These are phyloP conservation scores for Trilocha varians DNA, from an alignment of 2,888 invertebrate species.

Conservation along the genomic window DNA sequence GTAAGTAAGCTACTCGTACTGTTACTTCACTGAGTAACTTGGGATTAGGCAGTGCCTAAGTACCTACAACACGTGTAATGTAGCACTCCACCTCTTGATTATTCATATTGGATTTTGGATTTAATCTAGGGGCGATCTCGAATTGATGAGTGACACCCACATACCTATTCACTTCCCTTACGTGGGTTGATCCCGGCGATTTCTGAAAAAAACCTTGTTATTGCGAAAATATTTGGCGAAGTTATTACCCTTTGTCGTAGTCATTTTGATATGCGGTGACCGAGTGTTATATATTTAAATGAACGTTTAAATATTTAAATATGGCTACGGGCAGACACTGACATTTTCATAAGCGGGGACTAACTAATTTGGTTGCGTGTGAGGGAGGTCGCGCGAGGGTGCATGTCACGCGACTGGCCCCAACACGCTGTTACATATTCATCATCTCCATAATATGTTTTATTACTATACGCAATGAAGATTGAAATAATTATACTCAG, in stretches of 20 bases:
- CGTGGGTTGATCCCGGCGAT: no score
- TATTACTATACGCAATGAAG: neutral
- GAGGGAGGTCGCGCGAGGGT: slow-evolving; percentile 32
- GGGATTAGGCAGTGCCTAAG: neutral
- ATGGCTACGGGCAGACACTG: slow-evolving; percentile 8
- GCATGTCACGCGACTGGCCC: slow-evolving; percentile 42
- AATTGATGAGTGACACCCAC: no score
- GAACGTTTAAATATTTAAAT: slow-evolving; percentile 5
- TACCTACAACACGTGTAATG: no score
- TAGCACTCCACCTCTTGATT: no score
- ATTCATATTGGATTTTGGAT: no score
- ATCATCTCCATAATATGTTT: slow-evolving; percentile 6
- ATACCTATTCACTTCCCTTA: no score
- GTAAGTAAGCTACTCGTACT: slow-evolving; percentile 7
- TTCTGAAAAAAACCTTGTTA: no score
- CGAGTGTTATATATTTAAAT: neutral
- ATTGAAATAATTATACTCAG: neutral
- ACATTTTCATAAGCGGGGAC: slow-evolving; percentile 22
- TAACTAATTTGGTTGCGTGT: slow-evolving; percentile 24
- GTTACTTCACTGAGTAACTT: neutral
- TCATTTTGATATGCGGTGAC: neutral
- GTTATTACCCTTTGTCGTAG: neutral
- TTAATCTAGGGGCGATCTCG: no score
- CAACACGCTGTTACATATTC: slow-evolving; percentile 18
- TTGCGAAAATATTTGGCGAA: neutral